Percentiles rank a stretch among this genome's conserved stretches.
phyloP scores from a whole-genome alignment of 2,888 invertebrate genomes.

The Flexamia atlantica region DNA sequence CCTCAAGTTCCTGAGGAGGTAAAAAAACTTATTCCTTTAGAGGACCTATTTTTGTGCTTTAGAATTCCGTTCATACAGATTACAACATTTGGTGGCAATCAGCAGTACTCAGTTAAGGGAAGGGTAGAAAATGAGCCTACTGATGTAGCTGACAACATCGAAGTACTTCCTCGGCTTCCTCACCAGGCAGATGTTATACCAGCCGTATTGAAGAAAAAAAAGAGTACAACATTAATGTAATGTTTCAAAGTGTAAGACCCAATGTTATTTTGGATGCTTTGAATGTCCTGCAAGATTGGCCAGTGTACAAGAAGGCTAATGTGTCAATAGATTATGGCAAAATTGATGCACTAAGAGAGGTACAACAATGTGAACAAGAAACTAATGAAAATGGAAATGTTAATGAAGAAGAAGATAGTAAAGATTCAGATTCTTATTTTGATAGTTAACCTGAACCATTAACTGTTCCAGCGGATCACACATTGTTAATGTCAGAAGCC shows the following conservation, averaged over 20 bases:
- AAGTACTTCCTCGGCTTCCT: constrained; percentile 42
- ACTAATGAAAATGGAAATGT: constrained; percentile 10
- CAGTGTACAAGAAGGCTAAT: constrained; percentile 9
- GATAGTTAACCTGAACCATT: constrained; percentile 49
- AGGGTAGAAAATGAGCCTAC: constrained; percentile 55
- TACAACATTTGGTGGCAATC: not conserved
- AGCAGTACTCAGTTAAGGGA: constrained; percentile 46
- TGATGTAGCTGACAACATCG: constrained; percentile 43
- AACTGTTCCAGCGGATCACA: constrained; percentile 18
- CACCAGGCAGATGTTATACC: constrained; percentile 38
- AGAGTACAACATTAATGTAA: not conserved
- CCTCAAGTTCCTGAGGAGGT: constrained; percentile 36
- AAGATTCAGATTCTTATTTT: constrained; percentile 20
- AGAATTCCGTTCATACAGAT: constrained; percentile 61
- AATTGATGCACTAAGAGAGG: not conserved
- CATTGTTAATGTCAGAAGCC: constrained; percentile 8
- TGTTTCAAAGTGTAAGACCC: constrained; percentile 49
- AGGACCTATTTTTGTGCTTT: constrained; percentile 58
- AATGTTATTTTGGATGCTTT: constrained; percentile 43
- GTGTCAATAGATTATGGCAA: not conserved
- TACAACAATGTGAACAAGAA: constrained; percentile 14
- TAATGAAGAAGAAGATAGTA: not conserved
- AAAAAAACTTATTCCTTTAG: constrained; percentile 49
- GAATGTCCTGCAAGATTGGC: constrained; percentile 25
- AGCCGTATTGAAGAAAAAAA: constrained; percentile 46